Conservation (phyloP, 2,113 vertebrate genomes). For the Crotalus horridus region DNA sequence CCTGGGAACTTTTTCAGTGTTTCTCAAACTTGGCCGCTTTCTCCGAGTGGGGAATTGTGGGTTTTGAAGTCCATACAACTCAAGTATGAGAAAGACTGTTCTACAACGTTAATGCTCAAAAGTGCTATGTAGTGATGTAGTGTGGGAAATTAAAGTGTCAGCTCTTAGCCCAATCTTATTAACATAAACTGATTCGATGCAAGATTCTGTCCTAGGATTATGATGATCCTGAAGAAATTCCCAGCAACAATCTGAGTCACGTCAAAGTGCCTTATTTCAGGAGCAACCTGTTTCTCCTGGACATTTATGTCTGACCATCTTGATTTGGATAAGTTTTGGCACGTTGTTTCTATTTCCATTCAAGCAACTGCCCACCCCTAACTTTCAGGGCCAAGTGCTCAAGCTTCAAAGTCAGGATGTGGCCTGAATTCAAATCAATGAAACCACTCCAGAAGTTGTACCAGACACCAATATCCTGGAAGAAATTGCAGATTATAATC, state of each 20-base stretch:
- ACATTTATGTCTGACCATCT: neutral
- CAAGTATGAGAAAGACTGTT: neutral
- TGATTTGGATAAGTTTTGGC: slow-evolving; percentile 13
- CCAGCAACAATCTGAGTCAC: neutral
- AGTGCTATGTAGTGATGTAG: neutral
- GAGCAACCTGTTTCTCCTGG: neutral
- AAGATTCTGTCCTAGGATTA: neutral
- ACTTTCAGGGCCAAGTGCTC: neutral
- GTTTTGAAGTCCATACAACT: neutral
- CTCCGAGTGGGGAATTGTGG: neutral
- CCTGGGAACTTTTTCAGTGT: neutral
- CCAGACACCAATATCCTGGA: slow-evolving; percentile 39
- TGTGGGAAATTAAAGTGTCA: neutral
- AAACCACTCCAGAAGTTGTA: slow-evolving; percentile 33
- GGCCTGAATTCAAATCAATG: slow-evolving; percentile 25
- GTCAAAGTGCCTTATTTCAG: neutral
- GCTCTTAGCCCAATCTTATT: neutral
- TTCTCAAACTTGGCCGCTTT: neutral
- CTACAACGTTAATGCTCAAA: neutral
- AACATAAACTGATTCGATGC: neutral
- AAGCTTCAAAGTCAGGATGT: slow-evolving; percentile 8
- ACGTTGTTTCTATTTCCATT: neutral
- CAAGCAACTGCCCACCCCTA: neutral
- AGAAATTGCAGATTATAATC: slow-evolving; percentile 4
- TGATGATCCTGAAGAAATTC: neutral